Conservation (phyloP, 2,113 vertebrate genomes). For the Rhinolophus sinicus region DNA sequence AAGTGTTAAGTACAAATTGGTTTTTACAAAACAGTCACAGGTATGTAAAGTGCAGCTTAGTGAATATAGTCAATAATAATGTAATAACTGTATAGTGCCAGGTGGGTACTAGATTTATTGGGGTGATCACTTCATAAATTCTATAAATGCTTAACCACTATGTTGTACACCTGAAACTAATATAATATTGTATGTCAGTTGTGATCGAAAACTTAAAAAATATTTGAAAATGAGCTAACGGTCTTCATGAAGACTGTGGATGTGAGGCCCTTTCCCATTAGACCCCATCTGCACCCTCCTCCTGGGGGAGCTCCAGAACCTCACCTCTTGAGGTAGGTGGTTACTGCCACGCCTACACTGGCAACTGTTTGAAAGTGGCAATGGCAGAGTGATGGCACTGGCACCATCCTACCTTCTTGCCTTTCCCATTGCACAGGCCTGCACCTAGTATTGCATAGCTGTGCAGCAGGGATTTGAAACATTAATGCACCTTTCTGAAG, state of each 20-base stretch:
- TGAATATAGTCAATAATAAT: no score
- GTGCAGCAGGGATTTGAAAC: neutral
- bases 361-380: neutral
- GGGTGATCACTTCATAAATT: no score
- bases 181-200: no score
- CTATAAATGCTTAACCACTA: no score
- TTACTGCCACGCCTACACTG: neutral
- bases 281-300: neutral
- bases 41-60: no score
- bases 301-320: neutral
- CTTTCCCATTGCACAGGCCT: neutral
- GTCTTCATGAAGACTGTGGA: neutral
- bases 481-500: slow-evolving; percentile 12
- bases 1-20: no score
- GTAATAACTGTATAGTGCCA: no score
- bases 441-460: neutral
- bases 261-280: neutral
- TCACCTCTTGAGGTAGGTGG: neutral
- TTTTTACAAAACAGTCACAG: no score
- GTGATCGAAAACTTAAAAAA: no score
- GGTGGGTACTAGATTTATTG: no score
- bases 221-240: neutral
- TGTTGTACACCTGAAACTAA: no score
- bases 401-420: neutral
- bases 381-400: neutral